Evolutionary conservation across 2,888 invertebrate species (phyloP).

Genomic region (Adela reaumurella): DNA sequence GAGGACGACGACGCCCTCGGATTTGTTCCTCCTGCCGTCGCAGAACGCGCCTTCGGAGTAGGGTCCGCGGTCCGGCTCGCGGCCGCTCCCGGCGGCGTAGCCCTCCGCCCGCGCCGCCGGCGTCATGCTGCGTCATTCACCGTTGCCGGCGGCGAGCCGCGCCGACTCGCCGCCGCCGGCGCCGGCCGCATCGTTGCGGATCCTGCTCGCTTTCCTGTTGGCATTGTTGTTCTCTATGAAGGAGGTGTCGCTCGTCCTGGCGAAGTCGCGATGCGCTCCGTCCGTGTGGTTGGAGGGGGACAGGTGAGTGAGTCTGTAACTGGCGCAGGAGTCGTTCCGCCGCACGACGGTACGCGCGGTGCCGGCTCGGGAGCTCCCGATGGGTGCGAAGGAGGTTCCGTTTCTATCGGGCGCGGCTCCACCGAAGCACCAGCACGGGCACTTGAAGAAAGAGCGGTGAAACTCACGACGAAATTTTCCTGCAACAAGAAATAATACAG

Average conservation of each 20-base stretch:
- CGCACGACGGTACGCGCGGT: constrained; percentile 41
- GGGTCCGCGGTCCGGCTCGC: neutral
- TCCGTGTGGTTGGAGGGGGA: constrained; percentile 44
- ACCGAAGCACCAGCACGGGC: constrained; percentile 44
- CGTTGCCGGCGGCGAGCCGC: constrained; percentile 34
- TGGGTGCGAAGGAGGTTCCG: constrained; percentile 41
- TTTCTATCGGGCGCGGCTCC: constrained; percentile 29
- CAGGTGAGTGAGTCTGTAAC: constrained; percentile 42
- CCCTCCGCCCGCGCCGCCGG: no score
- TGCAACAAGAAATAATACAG: constrained; percentile 37
- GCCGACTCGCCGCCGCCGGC: constrained; percentile 37
- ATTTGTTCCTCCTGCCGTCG: constrained; percentile 21
- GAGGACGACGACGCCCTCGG: constrained; percentile 15
- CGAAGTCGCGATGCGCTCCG: constrained; percentile 35
- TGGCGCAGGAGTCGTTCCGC: constrained; percentile 45
- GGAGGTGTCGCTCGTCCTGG: constrained; percentile 41
- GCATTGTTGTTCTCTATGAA: constrained; percentile 48
- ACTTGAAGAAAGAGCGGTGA: constrained; percentile 65
- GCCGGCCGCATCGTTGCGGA: constrained; percentile 39
- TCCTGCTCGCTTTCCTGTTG: constrained; percentile 27
- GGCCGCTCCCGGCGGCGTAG: neutral
- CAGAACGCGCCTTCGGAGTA: no score
- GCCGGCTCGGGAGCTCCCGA: constrained; percentile 41
- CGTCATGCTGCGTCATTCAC: constrained; percentile 41
- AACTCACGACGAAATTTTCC: constrained; percentile 73